Evolutionary conservation across 2,797 vertebrate genomes (phyloP), one percentile per base, ranked within the genome.

Genomic region (Distichodus sexfasciatus): DNA sequence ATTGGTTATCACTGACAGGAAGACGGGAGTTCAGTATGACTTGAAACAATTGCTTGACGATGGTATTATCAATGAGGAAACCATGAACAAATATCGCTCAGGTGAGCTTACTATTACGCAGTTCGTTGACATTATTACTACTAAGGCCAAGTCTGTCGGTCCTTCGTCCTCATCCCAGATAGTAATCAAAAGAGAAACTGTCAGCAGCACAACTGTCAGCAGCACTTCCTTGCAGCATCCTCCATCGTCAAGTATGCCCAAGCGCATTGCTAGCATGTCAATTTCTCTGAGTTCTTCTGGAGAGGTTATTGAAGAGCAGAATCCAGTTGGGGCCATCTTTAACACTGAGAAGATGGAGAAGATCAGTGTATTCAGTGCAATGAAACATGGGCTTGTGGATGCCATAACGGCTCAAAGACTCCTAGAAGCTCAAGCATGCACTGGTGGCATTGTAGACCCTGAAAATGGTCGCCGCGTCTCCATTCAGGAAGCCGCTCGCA

Each of bases 401-500:
- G 91, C 91, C 47, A 95, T 99, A 83, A 97, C 95, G 0, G 94
- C 92, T 0, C 96, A 96, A 75, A 91, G 96, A 62, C 87, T 99
- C 12, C 88, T 98, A 10, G 97, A 99, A 81, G 97, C 96, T 43
- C 97, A 99, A 83, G 94, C 94, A 31, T 98, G 96, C 84, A 98
- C 96, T 0, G 97, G 97, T 0, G 97, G 97, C 50, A 92, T 99
- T 51, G 87, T 99, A 65, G 90, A 95, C 74, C 97, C 95, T 0
- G 85, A 79, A 62, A 93, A 89, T 3, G 94, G 97, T 33, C 88
- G 87, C n/a, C 91, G 91, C 72, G 76, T 98, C 19, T 85, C 89
- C 0, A 90, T 98, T 54, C 93, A 97, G 82, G 97, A 99, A 59
- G 96, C 97, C 0, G 66, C 84, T 1, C 79, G 75, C 40, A 87